These are phyloP conservation scores for Habropoda laboriosa DNA, from an alignment of 1,140 invertebrate genomes.

Conservation along the genomic window DNA sequence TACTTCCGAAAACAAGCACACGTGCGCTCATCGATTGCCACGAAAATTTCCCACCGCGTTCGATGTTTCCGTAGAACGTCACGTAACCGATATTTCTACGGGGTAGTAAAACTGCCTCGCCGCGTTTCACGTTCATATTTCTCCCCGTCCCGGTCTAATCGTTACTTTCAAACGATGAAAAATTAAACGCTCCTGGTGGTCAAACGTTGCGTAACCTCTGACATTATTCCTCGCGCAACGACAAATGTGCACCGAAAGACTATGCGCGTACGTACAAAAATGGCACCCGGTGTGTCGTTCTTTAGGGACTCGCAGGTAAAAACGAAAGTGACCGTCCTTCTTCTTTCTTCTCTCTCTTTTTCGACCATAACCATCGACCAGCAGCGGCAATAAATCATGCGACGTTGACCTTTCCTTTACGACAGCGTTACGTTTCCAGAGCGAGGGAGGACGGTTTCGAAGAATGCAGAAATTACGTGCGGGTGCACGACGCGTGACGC, in stretches of 20 bases:
- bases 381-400: not conserved
- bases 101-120: not conserved
- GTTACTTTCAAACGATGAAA: not conserved
- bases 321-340: not conserved
- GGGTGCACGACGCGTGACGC: slow-evolving; percentile 24
- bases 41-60: not conserved
- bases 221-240: not conserved
- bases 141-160: not conserved
- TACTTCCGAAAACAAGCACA: too few species aligned
- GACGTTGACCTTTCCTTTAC: slow-evolving; percentile 2
- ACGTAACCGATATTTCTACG: not conserved
- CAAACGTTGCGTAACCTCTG: not conserved
- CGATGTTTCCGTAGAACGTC: slow-evolving; percentile 9
- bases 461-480: slow-evolving; percentile 34
- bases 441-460: not conserved
- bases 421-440: not conserved
- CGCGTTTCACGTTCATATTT: not conserved
- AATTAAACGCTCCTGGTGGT: too few species aligned
- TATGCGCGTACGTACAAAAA: not conserved
- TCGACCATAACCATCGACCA: too few species aligned
- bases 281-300: too few species aligned
- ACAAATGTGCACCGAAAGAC: not conserved
- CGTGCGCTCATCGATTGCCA: not conserved
- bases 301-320: too few species aligned
- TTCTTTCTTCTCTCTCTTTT: too few species aligned